These are phyloP conservation scores for Electrophaes corylata DNA, from an alignment of 2,888 invertebrate species.

Conservation along the genomic window DNA sequence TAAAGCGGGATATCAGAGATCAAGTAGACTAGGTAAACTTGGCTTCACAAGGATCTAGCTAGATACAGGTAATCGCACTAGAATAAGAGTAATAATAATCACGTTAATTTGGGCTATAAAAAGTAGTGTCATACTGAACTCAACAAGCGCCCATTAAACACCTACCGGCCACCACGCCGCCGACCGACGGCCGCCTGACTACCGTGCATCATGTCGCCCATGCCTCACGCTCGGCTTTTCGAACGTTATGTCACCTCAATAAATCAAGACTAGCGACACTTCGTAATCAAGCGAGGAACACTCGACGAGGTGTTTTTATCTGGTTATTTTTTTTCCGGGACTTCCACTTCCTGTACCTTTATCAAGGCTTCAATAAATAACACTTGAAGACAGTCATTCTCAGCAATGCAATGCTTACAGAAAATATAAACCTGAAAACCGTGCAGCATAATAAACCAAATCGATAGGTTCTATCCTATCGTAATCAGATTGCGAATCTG, in stretches of 20 bases:
- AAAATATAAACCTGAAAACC: slow-evolving; percentile 1
- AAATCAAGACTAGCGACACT: slow-evolving; percentile 5
- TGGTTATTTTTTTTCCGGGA: background rate
- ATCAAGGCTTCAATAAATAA: background rate
- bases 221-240: slow-evolving; percentile 12
- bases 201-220: slow-evolving; percentile 21
- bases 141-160: slow-evolving; percentile 29
- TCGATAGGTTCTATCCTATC: slow-evolving; percentile 31
- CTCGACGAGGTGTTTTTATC: background rate
- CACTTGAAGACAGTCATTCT: background rate
- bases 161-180: slow-evolving; percentile 18
- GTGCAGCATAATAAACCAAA: slow-evolving; percentile 10
- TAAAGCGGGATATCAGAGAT: no score
- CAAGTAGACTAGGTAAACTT: background rate
- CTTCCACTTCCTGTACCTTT: background rate
- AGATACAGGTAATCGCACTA: slow-evolving; percentile 5
- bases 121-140: slow-evolving; percentile 22
- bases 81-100: slow-evolving; percentile 10
- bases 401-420: background rate
- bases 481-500: slow-evolving; percentile 24
- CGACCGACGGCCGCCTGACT: background rate
- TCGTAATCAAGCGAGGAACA: background rate
- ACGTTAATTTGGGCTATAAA: slow-evolving; percentile 25
- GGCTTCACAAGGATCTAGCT: background rate
- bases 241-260: slow-evolving; percentile 23